A percentile compares a stretch with the other conserved stretches of the same genome.
Conservation (phyloP, 1,140 invertebrate genomes). For the Thrips palmi region DNA sequence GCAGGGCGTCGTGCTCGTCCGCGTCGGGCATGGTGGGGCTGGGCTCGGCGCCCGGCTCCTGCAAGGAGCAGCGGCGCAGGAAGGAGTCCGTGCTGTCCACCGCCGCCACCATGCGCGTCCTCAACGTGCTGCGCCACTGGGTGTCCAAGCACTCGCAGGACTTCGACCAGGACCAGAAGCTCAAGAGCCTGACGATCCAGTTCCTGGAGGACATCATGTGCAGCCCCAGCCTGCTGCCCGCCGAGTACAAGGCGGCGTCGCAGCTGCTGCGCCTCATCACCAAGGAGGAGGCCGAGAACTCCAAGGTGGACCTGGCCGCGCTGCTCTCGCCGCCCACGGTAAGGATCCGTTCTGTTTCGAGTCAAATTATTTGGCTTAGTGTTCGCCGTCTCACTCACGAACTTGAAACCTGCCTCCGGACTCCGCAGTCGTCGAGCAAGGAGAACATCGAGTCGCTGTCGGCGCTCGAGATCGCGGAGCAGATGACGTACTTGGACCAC, state of each 20-base stretch:
- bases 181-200: constrained; percentile 62
- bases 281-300: constrained; percentile 41
- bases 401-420: constrained; percentile 3
- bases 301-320: constrained; percentile 46
- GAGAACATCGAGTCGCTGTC: constrained; percentile 76
- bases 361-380: background rate
- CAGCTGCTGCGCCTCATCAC: constrained; percentile 63
- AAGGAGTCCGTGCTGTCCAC: constrained; percentile 80
- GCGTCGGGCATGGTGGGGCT: constrained; percentile 19
- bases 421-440: constrained; percentile 46
- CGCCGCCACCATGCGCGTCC: constrained; percentile 80
- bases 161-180: constrained; percentile 59
- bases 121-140: constrained; percentile 73
- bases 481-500: constrained; percentile 85
- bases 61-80: constrained; percentile 27
- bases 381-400: background rate
- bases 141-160: constrained; percentile 56
- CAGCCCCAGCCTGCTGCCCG: constrained; percentile 67
- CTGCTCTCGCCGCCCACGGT: constrained; percentile 55
- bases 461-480: constrained; percentile 82
- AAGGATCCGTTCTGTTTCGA: constrained; percentile 18
- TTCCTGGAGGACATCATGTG: constrained; percentile 78
- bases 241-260: constrained; percentile 75
- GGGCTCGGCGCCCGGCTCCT: constrained; percentile 21
- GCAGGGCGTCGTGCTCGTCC: constrained; percentile 14